Evolutionary conservation across 2,888 invertebrate species (phyloP).

Genomic region (Leistus spinibarbis): DNA sequence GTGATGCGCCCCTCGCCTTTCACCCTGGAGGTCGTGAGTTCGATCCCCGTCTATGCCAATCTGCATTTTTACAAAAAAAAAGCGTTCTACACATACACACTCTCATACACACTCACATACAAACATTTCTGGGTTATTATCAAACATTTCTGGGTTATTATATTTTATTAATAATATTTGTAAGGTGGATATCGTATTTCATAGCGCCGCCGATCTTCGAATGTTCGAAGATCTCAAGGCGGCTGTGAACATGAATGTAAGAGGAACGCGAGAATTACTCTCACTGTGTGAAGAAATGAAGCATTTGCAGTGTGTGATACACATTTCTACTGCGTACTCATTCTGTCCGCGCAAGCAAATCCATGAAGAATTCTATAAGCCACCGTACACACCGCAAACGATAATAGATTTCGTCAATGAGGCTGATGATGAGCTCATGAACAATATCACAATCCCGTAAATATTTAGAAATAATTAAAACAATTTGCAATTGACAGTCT

Average conservation of each 20-base stretch:
- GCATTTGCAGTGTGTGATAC: background rate
- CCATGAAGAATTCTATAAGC: background rate
- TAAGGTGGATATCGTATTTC: background rate
- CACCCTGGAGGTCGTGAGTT: no score
- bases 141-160: no score
- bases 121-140: no score
- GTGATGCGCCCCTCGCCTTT: no score
- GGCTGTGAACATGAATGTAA: background rate
- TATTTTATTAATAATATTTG: no score
- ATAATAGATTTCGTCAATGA: background rate
- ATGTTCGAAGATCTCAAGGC: background rate
- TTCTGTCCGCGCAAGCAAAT: background rate
- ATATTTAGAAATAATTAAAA: background rate
- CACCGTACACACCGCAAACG: background rate
- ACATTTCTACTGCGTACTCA: constrained; percentile 3
- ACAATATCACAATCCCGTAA: background rate
- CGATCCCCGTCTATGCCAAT: no score
- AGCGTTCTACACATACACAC: no score
- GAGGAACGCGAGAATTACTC: background rate
- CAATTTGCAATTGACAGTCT: background rate
- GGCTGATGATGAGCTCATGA: background rate
- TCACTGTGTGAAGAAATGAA: background rate
- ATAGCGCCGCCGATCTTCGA: background rate
- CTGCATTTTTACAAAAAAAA: no score
- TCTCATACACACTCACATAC: no score